Evolutionary conservation across 2,888 invertebrate species (phyloP), one percentile per base, ranked within the genome.

Genomic region (Deroplatys truncata): DNA sequence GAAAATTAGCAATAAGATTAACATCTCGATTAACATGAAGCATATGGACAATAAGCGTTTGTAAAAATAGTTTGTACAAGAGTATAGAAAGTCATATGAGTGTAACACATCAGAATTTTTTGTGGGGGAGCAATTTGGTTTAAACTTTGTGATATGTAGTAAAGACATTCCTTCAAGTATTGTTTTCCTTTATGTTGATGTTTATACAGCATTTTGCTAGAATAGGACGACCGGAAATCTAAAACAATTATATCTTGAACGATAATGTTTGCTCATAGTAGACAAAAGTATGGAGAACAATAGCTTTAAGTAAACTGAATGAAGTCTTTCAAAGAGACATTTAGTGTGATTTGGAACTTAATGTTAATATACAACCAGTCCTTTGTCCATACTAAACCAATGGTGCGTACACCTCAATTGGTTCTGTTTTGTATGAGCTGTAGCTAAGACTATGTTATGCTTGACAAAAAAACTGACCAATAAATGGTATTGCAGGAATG

Each of bases 401-500:
- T 72, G 56, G 0, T 20, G 13, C 2, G 7, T 13, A 43, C 13
- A 13, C 13, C 10, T 43, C 43, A 43, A 2, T 43, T 43, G 43
- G 10, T 43, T 43, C 13, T 43, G 43, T 13, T 43, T 43, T 43
- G 35, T 43, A 7, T 43, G 13, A 13, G 43, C 43, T 43, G 43
- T 43, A 43, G 13, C 2, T 13, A 13, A 72, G 25, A 72, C 56
- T 20, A 72, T 43, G 43, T 20, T 72, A 20, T 7, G 20, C 7
- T 72, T 72, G 25, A 20, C 5, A 1, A 25, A 72, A 72, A 72
- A 25, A 72, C 56, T 72, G 20, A 72, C 20, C 1, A 72, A 20
- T 72, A 72, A 20, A 20, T 72, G 20, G 56, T 93, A 91, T 96
- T 96, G n/a, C 95, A 99, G 99, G 91, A 99, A 99, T 95, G 98